A percentile compares a stretch with the other conserved stretches of the same genome.
phyloP scores from a whole-genome alignment of 2,888 invertebrate species.

The Choreutis nemorana region DNA sequence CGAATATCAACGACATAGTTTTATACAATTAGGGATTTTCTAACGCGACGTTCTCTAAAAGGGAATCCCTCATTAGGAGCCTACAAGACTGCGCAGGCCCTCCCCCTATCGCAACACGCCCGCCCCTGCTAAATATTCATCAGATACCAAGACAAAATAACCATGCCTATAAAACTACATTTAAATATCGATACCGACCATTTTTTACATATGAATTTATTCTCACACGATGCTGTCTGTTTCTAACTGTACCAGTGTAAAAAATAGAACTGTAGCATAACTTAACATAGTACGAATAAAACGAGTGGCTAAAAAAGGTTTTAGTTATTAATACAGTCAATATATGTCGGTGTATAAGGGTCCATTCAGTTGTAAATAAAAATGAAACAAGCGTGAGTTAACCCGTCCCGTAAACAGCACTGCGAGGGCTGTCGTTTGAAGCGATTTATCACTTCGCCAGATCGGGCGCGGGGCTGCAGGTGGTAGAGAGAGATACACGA shows the following conservation, averaged over 20 bases:
- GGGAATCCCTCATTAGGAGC: conserved; percentile 47
- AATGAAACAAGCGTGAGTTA: conserved; percentile 32
- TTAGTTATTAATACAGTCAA: conserved; percentile 40
- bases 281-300: too few relatives aligned
- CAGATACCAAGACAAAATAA: conserved; percentile 38
- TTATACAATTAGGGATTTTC: conserved; percentile 51
- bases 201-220: conserved; percentile 43
- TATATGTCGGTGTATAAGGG: conserved; percentile 28
- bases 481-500: conserved; percentile 20
- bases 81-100: conserved; percentile 29
- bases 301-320: conserved; percentile 26
- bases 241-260: too few relatives aligned
- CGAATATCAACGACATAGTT: conserved; percentile 48
- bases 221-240: too few relatives aligned
- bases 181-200: conserved; percentile 34
- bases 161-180: conserved; percentile 35
- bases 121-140: conserved; percentile 46
- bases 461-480: conserved; percentile 33
- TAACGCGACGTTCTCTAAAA: conserved; percentile 43
- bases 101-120: conserved; percentile 17
- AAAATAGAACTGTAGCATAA: too few relatives aligned
- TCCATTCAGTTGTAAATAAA: conserved; percentile 46
- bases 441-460: conserved; percentile 47
- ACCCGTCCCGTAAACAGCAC: conserved; percentile 33
- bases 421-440: conserved; percentile 39